Evolutionary conservation across 2,888 invertebrate species (phyloP), one percentile per base, ranked within the genome.

Genomic region (Leucozona laternaria): DNA sequence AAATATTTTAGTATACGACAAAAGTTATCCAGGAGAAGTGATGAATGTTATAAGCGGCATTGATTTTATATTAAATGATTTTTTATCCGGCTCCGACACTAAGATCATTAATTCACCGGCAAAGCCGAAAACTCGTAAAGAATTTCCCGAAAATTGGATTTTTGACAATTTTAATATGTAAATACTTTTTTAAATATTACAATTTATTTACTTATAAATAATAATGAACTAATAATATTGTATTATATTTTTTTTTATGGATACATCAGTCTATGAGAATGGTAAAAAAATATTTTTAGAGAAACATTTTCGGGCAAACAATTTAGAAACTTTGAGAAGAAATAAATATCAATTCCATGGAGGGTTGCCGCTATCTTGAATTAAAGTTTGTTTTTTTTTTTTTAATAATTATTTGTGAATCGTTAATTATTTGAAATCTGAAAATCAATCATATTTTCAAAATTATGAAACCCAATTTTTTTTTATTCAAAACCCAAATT

Each of bases 91-190:
- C 20, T 55, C 75, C 68, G 82, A 82, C 31, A 75, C 70, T 15
- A 82, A 79, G 72, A 82, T 86, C 34, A 31, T 71, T 11, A 79
- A 17, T n/a, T 55, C 64, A 71, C 58, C 64, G 2, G 6, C 43
- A 53, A 57, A n/a, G n/a, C n/a, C n/a, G n/a, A n/a, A 13, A 11
- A 34, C 55, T 40, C 82, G 86, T 57, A 86, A 86, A 79, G 71
- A 78, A 57, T 86, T 86, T 71, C 86, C 82, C 45, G 82, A 86
- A 78, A 86, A 77, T 79, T 88, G 88, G 88, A 83, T 83, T 88
- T 89, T 79, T 88, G 72, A 79, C 60, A 71, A 76, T 78, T 72
- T 79, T 10, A 62, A 84, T 48, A 88, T 76, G 88, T 88, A 89
- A 89, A 79, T 86, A 81, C 10, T 43, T 75, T 66, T 48, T 7